A percentile compares a stretch with the other conserved stretches of the same genome.
These are phyloP conservation scores for Dasysyrphus albostriatus DNA, from an alignment of 2,888 invertebrate genomes.

Conservation along the genomic window DNA sequence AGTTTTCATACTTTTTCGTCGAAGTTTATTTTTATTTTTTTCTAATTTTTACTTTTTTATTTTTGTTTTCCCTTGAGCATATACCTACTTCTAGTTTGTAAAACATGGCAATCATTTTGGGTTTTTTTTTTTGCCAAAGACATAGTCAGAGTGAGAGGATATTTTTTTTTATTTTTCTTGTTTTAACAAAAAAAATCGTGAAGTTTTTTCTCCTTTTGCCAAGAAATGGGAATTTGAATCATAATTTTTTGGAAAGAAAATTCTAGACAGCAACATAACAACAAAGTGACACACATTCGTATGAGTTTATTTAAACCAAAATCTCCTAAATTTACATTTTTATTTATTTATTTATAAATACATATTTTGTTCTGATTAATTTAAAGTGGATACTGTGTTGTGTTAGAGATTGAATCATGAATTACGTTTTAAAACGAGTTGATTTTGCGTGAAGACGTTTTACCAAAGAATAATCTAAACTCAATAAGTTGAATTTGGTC, in stretches of 20 bases:
- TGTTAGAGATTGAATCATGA: conserved; percentile 6
- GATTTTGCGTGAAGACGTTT: background rate
- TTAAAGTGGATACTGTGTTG: background rate
- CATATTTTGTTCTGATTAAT: conserved; percentile 27
- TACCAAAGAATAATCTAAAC: background rate
- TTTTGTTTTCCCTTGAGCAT: conserved; percentile 1
- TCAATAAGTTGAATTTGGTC: background rate
- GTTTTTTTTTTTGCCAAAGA: conserved; percentile 12
- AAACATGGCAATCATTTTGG: conserved; percentile 47
- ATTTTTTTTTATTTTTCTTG: conserved; percentile 1
- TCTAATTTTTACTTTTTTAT: background rate
- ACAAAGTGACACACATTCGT: conserved; percentile 46
- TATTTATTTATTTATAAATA: conserved; percentile 23
- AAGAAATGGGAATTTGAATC: conserved; percentile 13
- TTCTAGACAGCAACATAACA: conserved; percentile 6
- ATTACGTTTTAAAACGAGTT: conserved; percentile 4
- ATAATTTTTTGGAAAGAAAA: conserved; percentile 33
- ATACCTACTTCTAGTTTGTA: background rate
- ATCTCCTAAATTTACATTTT: conserved; percentile 18
- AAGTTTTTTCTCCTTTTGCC: conserved; percentile 13
- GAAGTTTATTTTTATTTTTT: conserved; percentile 5
- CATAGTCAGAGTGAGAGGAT: conserved; percentile 45
- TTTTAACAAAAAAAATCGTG: conserved; percentile 14
- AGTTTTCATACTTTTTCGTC: conserved; percentile 47
- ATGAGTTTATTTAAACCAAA: conserved; percentile 17